Conservation (phyloP, 2,888 invertebrate species). For the Resseliella maxima region DNA sequence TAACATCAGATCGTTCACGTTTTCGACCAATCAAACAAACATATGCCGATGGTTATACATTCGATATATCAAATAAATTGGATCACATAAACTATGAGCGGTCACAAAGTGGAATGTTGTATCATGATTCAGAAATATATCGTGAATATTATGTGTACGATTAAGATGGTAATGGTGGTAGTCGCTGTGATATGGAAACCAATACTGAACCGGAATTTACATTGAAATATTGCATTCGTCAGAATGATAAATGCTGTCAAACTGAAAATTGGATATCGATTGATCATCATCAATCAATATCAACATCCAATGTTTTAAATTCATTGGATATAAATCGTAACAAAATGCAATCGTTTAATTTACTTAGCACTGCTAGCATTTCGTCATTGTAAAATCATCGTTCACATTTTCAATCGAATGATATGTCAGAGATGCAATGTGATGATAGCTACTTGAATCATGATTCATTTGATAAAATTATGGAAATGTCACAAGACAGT, state of each 20-base stretch:
- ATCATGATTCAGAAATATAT: conserved; percentile 69
- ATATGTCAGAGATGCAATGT: background rate
- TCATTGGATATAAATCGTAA: background rate
- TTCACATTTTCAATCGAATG: background rate
- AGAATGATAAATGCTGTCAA: conserved; percentile 72
- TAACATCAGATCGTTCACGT: conserved; percentile 83
- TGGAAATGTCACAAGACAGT: conserved; percentile 58
- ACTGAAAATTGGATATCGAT: conserved; percentile 66
- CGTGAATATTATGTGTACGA: conserved; percentile 61
- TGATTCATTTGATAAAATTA: background rate
- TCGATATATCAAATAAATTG: conserved; percentile 74
- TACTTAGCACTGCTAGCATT: background rate
- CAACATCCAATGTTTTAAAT: background rate
- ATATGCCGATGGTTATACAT: conserved; percentile 79
- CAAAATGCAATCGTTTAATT: background rate
- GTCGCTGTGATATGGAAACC: conserved; percentile 65
- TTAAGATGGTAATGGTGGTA: conserved; percentile 61
- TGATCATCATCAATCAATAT: background rate
- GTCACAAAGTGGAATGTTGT: conserved; percentile 74
- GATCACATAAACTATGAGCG: conserved; percentile 75
- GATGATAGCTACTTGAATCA: background rate
- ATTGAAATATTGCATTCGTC: conserved; percentile 77
- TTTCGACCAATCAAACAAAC: conserved; percentile 81
- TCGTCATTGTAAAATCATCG: conserved; percentile 1
- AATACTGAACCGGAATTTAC: conserved; percentile 68